Base-by-base conservation (phyloP, 2,888 invertebrate species). In the Melinopterus prodromus region DNA sequence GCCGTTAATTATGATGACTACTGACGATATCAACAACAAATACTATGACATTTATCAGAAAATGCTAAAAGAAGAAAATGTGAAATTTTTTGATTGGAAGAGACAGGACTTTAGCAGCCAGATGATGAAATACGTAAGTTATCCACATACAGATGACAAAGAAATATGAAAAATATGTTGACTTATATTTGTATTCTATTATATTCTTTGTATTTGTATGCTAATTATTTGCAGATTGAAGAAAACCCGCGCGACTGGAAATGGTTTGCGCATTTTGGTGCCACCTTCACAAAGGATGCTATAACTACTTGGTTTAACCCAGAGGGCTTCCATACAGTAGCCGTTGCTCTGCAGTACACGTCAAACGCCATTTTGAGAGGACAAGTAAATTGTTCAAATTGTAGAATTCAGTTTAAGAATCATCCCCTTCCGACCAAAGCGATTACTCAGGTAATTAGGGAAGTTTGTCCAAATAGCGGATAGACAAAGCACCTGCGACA, bases 281-380 rank as follows among this genome's bases (percentile, higher is more conserved):
- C 92, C 0, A 91, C 91, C 0, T 90, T 92, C 83, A 83, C 89
- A 0, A 87, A 89, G 0, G 87, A 86, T 1, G 84, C 88, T 0
- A 91, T 93, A 0, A 92, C 90, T 0, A 94, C 93, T 0, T 93
- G 93, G 92, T 94, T 95, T 88, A 96, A 95, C 85, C 95, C 95
- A 86, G 94, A 95, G 85, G 94, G 95, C 0, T 93, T 92, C 84
- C 96, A 96, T 86, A 92, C 93, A 77, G 92, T 94, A 0, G 93
- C 95, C 0, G 90, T 93, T 0, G 91, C 94, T 0, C 87, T 96
- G 6, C 91, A 92, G 74, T 87, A 92, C 14, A 88, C 94, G 0
- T 92, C 94, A 84, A 91, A 92, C 81, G 92, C 94, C 0, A 86
- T 95, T 53, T 90, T 94, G 72, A 80, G 80, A 35, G 35, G 36